Conservation (phyloP, 2,797 vertebrate genomes). For the Apogon hyalosoma region DNA sequence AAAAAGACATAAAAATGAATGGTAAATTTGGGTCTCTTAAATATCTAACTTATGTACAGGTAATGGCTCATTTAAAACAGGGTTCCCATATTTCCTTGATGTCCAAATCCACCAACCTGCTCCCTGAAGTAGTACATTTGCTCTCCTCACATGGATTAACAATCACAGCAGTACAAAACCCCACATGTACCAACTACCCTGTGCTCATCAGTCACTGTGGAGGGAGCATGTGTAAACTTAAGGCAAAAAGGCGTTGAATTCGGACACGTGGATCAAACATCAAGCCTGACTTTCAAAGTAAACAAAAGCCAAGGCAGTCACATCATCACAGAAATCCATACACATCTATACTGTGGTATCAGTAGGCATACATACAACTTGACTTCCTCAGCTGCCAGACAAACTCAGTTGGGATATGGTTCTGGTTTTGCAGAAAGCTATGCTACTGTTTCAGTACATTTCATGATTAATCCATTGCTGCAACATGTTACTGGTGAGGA, state of each 20-base stretch:
- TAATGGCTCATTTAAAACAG: conserved; percentile 81
- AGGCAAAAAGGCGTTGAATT: conserved; percentile 43
- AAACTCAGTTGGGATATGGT: conserved; percentile 40
- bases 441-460: conserved; percentile 53
- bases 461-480: conserved; percentile 49
- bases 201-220: conserved; percentile 25
- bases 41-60: conserved; percentile 87
- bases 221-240: conserved; percentile 42
- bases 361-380: conserved; percentile 31
- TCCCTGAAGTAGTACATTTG: conserved; percentile 37
- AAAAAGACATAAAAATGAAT: conserved; percentile 45
- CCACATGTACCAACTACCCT: neutral
- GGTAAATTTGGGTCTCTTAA: conserved; percentile 74
- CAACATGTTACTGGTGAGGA: conserved; percentile 46
- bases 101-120: conserved; percentile 56
- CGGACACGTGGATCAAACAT: conserved; percentile 47
- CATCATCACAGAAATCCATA: conserved; percentile 25
- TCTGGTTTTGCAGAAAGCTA: conserved; percentile 55
- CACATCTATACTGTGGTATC: conserved; percentile 26
- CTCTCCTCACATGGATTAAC: conserved; percentile 36
- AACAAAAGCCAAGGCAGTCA: conserved; percentile 35
- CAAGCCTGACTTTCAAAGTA: conserved; percentile 21
- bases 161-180: conserved; percentile 12
- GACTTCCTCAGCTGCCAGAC: conserved; percentile 22
- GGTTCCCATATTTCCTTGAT: conserved; percentile 71